A percentile compares a stretch with the other conserved stretches of the same genome.
These are phyloP conservation scores for Lordiphosa collinella DNA, from an alignment of 1,140 invertebrate species.

Conservation along the genomic window DNA sequence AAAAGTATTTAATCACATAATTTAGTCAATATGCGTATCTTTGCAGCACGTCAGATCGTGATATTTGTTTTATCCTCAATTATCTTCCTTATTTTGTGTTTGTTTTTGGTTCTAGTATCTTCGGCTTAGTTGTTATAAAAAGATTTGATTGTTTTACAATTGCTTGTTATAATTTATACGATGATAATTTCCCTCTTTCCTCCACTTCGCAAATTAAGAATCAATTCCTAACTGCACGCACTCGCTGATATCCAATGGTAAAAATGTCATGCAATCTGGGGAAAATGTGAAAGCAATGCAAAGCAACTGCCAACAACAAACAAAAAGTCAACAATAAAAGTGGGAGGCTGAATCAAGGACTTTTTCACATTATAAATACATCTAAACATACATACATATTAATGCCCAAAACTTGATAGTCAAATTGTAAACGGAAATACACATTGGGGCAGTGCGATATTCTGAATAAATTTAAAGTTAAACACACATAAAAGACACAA, in stretches of 20 bases:
- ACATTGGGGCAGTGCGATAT: constrained; percentile 25
- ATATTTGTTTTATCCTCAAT: constrained; percentile 9
- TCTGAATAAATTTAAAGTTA: constrained; percentile 40
- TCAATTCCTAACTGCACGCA: no score
- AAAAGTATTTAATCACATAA: constrained; percentile 81
- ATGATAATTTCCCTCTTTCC: no score
- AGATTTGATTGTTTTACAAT: neutral
- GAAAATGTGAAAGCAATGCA: constrained; percentile 28
- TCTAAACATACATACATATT: constrained; percentile 9
- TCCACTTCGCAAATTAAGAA: no score
- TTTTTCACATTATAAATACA: constrained; percentile 22
- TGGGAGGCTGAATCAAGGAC: constrained; percentile 19
- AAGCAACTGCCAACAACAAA: constrained; percentile 42
- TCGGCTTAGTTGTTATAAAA: constrained; percentile 3
- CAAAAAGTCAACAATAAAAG: constrained; percentile 27
- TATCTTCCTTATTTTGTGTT: constrained; percentile 11
- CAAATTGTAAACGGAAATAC: constrained; percentile 27
- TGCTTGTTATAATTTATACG: neutral
- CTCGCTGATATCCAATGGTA: no score
- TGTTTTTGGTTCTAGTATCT: constrained; percentile 43
- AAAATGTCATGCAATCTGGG: neutral
- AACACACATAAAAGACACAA: neutral
- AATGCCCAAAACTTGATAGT: constrained; percentile 33
- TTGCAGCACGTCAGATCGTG: constrained; percentile 27
- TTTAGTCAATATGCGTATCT: constrained; percentile 59